phyloP scores from a whole-genome alignment of 2,113 vertebrate genomes.

The Athene cunicularia region DNA sequence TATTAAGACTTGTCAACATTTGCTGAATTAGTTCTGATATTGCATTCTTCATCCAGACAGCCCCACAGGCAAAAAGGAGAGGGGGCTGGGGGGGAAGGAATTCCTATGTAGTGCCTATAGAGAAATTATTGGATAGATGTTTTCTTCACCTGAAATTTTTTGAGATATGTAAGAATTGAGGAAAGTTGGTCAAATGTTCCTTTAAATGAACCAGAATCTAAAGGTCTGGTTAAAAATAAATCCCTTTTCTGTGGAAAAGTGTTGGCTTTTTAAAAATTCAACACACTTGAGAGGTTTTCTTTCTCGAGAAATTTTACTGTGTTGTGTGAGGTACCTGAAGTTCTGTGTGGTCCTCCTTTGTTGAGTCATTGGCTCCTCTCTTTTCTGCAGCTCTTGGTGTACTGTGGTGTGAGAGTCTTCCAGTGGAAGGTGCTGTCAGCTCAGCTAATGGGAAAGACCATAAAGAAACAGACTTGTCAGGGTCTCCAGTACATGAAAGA shows the following conservation, averaged over 20 bases:
- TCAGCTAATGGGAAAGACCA: background rate
- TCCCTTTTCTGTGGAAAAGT: background rate
- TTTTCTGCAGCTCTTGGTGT: background rate
- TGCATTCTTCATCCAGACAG: background rate
- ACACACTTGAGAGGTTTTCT: background rate
- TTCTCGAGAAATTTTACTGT: background rate
- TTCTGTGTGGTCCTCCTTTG: background rate
- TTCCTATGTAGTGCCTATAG: background rate
- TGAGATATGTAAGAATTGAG: background rate
- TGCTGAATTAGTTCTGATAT: background rate
- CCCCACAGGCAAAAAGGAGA: background rate
- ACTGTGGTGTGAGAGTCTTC: background rate
- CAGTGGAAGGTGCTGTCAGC: background rate
- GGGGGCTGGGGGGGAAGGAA: background rate
- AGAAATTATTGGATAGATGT: background rate
- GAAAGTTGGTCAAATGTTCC: background rate
- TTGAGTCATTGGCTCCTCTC: background rate
- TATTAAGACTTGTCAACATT: background rate
- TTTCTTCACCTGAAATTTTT: background rate
- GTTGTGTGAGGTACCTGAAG: background rate
- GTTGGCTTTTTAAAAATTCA: background rate
- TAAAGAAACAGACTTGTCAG: background rate
- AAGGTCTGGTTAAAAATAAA: background rate
- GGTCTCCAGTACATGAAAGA: background rate
- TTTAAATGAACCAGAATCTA: background rate